Evolutionary conservation across 64 coral and sea anemone species (phyloP).

Genomic region (Porites lutea): DNA sequence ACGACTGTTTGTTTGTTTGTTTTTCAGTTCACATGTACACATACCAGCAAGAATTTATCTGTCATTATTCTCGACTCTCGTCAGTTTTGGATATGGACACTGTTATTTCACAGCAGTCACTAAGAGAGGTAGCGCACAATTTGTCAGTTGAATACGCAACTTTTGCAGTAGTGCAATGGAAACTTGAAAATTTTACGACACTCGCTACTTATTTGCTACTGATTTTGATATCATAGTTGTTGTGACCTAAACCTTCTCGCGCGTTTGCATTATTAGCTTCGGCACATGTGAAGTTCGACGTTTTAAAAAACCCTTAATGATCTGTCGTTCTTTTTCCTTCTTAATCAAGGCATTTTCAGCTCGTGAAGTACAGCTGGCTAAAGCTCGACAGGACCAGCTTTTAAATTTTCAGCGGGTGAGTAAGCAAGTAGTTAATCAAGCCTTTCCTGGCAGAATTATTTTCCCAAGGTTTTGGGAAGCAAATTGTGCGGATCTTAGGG

Average conservation of each 20-base stretch:
- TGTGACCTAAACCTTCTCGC: too few species aligned
- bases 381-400: slow-evolving; percentile 79
- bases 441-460: too few species aligned
- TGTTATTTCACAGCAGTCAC: slow-evolving; percentile 87
- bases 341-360: slow-evolving; percentile 81
- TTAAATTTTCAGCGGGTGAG: slow-evolving; percentile 88
- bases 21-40: slow-evolving; percentile 95
- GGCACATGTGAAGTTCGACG: too few species aligned
- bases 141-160: too few species aligned
- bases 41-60: slow-evolving; percentile 96
- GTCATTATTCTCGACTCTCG: slow-evolving; percentile 96
- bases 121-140: slow-evolving; percentile 77
- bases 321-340: neutral
- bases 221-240: too few species aligned
- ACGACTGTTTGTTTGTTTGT: neutral
- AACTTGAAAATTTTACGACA: too few species aligned
- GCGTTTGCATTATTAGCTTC: too few species aligned
- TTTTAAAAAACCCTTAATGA: too few species aligned
- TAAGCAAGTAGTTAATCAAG: neutral
- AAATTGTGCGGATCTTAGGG: too few species aligned
- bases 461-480: too few species aligned
- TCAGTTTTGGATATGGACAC: slow-evolving; percentile 99
- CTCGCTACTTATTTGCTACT: too few species aligned
- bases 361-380: slow-evolving; percentile 74
- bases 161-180: too few species aligned